Conservation (phyloP, 35 echinoderm and acorn worm genomes). For the Ophiothrix spiculata region DNA sequence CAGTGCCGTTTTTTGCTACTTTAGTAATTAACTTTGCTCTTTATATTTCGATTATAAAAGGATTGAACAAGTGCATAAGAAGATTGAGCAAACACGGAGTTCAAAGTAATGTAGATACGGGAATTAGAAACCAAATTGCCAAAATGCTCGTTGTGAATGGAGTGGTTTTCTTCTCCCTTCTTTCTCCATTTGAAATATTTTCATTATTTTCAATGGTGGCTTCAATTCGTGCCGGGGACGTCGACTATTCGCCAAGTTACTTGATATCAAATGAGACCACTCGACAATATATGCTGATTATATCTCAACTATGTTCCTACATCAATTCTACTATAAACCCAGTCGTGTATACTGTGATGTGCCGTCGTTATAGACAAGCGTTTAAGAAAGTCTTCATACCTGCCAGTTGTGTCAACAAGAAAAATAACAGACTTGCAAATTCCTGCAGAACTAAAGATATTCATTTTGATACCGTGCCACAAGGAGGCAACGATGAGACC, state of each 20-base stretch:
- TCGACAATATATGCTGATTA: constrained; percentile 2
- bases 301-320: constrained; percentile 62
- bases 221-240: background rate
- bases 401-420: background rate
- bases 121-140: constrained; percentile 77
- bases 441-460: background rate
- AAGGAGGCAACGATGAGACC: background rate
- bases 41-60: constrained; percentile 66
- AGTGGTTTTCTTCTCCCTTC: constrained; percentile 80
- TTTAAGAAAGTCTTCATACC: background rate
- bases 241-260: background rate
- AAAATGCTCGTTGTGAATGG: constrained; percentile 84
- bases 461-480: background rate
- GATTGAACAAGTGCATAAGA: constrained; percentile 60
- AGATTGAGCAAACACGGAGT: constrained; percentile 45
- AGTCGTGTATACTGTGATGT: constrained; percentile 80
- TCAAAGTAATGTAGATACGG: constrained; percentile 42
- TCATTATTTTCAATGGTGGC: constrained; percentile 31
- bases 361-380: constrained; percentile 53
- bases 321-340: constrained; percentile 89
- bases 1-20: constrained; percentile 61
- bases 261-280: background rate
- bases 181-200: constrained; percentile 82
- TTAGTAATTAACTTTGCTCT: constrained; percentile 61
- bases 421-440: background rate